Evolutionary conservation across 2,113 vertebrate genomes (phyloP).

Genomic region (Toxotes chatareus): DNA sequence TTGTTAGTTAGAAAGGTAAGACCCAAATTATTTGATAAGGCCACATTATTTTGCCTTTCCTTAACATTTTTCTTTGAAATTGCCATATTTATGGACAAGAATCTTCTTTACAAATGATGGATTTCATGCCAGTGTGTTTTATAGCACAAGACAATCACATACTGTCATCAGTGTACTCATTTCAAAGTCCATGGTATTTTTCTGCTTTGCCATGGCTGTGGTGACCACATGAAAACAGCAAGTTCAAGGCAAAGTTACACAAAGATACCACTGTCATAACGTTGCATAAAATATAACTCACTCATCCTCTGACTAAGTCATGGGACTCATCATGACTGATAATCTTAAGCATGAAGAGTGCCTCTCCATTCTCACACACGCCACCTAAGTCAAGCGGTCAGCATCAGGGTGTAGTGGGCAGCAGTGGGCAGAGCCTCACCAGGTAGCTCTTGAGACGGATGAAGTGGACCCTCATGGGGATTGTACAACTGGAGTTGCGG

Average conservation of each 20-base stretch:
- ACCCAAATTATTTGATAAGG: not conserved
- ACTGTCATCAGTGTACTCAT: not conserved
- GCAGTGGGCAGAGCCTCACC: slow-evolving; percentile 65
- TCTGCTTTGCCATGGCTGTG: not conserved
- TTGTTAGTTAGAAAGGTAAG: not conserved
- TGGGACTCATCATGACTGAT: slow-evolving; percentile 21
- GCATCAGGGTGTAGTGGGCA: not conserved
- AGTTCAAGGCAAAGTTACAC: slow-evolving; percentile 19
- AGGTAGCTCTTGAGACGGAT: slow-evolving; percentile 93
- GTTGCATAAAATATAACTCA: slow-evolving; percentile 4
- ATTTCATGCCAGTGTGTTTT: not conserved
- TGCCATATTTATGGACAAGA: not conserved
- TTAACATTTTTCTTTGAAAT: not conserved
- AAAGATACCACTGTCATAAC: slow-evolving; percentile 40
- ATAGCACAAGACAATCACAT: not conserved
- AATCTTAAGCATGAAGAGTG: not conserved
- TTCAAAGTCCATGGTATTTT: not conserved
- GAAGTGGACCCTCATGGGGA: slow-evolving; percentile 95
- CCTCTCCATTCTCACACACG: not conserved
- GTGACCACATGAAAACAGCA: slow-evolving; percentile 1
- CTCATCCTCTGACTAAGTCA: slow-evolving; percentile 44
- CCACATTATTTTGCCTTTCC: not conserved
- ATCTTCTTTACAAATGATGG: not conserved
- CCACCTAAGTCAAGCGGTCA: not conserved
- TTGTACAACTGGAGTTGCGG: slow-evolving; percentile 88